Conservation (phyloP, 2,113 vertebrate species). For the Neolamprologus tretocephalus region DNA sequence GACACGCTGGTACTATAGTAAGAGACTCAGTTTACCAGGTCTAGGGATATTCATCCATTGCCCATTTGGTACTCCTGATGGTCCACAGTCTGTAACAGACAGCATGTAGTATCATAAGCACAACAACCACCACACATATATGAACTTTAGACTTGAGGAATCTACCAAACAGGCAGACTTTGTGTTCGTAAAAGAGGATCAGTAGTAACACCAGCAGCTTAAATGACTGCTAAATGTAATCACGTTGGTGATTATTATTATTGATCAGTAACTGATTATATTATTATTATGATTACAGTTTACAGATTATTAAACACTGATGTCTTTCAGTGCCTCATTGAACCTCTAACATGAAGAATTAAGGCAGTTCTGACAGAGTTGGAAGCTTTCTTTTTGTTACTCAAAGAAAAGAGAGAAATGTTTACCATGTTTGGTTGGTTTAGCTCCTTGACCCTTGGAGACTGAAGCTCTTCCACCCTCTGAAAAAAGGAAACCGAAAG, state of each 20-base stretch:
- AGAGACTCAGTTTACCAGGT: constrained; percentile 43
- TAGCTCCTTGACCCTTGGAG: constrained; percentile 38
- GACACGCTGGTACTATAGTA: neutral
- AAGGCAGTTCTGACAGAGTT: neutral
- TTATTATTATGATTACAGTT: neutral
- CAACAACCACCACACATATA: neutral
- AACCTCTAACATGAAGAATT: neutral
- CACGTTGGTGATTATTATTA: neutral
- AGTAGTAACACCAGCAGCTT: neutral
- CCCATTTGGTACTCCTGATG: constrained; percentile 34
- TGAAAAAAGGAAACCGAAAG: neutral
- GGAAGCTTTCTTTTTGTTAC: neutral
- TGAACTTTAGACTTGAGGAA: neutral
- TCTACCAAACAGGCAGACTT: neutral
- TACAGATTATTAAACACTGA: neutral
- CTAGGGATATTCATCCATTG: constrained; percentile 66
- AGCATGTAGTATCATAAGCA: neutral
- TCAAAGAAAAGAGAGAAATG: neutral
- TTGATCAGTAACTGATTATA: neutral
- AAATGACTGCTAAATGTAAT: neutral
- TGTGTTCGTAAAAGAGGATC: neutral
- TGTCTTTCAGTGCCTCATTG: neutral
- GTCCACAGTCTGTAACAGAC: constrained; percentile 58
- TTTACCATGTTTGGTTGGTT: constrained; percentile 54
- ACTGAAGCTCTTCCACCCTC: neutral